phyloP scores from a whole-genome alignment of 2,113 vertebrate species.

The Pantherophis guttatus region DNA sequence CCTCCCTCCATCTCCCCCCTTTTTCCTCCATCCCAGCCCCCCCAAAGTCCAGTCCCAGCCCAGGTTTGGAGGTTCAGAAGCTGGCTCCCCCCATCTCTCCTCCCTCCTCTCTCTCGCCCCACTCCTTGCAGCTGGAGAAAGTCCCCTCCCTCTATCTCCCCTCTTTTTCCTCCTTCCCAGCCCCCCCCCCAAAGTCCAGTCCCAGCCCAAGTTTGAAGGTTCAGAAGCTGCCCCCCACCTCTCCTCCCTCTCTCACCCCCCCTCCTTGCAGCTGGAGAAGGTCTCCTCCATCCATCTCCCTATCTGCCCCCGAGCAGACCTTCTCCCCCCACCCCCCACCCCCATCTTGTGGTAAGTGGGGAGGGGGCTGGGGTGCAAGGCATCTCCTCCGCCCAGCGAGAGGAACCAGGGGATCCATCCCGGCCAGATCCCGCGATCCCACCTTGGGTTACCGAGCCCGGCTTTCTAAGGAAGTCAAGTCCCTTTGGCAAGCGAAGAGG shows the following conservation, averaged over 20 bases:
- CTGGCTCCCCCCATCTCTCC: too few species aligned
- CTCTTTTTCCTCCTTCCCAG: too few species aligned
- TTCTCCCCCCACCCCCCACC: background rate
- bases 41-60: too few species aligned
- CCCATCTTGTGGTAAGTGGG: too few species aligned
- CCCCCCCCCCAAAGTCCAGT: background rate
- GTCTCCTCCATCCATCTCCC: background rate
- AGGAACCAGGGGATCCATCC: background rate
- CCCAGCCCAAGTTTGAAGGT: background rate
- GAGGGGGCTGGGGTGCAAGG: background rate
- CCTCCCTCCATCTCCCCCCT: too few species aligned
- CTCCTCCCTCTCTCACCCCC: background rate
- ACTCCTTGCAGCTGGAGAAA: too few species aligned
- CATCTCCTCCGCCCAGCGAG: background rate
- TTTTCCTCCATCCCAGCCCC: too few species aligned
- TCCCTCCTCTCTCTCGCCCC: too few species aligned
- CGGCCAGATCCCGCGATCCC: background rate
- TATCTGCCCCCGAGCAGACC: background rate
- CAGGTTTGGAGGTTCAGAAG: too few species aligned
- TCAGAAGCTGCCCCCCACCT: background rate
- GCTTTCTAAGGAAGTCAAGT: background rate
- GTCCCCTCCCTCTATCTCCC: too few species aligned
- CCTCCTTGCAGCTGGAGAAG: background rate
- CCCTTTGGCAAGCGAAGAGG: background rate
- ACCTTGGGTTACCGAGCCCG: background rate